Evolutionary conservation across 2,113 vertebrate genomes (phyloP).

Genomic region (Rhegmatorhina hoffmannsi): DNA sequence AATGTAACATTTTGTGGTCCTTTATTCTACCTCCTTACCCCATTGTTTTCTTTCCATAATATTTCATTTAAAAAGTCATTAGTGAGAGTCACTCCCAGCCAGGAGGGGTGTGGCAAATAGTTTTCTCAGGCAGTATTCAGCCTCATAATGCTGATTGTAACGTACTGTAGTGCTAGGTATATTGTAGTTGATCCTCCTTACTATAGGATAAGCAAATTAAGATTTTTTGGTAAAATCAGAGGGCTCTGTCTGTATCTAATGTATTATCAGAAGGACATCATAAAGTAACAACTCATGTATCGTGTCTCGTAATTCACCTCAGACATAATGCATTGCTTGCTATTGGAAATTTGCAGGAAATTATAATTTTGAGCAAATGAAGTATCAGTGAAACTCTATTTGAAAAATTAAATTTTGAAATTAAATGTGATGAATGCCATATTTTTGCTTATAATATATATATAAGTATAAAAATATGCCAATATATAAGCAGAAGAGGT

Average conservation of each 20-base stretch:
- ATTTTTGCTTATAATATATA: background rate
- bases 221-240: background rate
- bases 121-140: background rate
- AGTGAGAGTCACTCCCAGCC: background rate
- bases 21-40: background rate
- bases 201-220: background rate
- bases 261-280: background rate
- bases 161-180: background rate
- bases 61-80: background rate
- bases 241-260: background rate
- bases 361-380: background rate
- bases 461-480: background rate
- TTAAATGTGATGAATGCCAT: rapidly evolving
- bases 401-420: background rate
- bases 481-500: background rate
- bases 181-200: background rate
- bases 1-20: background rate
- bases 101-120: background rate
- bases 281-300: background rate
- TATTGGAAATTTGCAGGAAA: background rate
- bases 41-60: background rate
- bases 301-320: background rate
- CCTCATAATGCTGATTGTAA: background rate
- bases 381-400: background rate
- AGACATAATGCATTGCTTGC: background rate